Evolutionary conservation across 1,140 invertebrate genomes (phyloP).

Genomic region (Drosophila prosaltans): DNA sequence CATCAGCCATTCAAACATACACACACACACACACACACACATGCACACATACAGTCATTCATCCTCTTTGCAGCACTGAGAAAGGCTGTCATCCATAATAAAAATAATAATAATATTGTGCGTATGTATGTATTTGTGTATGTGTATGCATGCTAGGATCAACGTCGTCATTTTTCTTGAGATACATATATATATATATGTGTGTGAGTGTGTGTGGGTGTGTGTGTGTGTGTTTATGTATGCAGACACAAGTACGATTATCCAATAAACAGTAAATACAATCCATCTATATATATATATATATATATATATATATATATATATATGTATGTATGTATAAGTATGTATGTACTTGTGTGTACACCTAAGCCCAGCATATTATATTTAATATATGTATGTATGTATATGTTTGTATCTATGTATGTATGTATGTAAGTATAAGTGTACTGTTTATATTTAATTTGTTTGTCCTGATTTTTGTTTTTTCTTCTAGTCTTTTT

Average conservation of each 20-base stretch:
- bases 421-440: conserved; percentile 24
- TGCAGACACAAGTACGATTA: no score
- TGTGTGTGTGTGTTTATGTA: no score
- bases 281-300: neutral
- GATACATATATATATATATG: neutral
- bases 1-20: neutral
- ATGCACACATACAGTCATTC: neutral
- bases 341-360: conserved; percentile 13
- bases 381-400: conserved; percentile 21
- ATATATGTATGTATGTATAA: conserved; percentile 13
- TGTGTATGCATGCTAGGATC: neutral
- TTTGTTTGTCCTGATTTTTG: conserved; percentile 18
- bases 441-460: conserved; percentile 7
- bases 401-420: conserved; percentile 27
- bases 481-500: neutral
- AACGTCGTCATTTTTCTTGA: neutral
- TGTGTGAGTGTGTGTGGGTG: no score
- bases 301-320: conserved; percentile 18
- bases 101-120: neutral
- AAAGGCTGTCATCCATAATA: neutral
- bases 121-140: neutral
- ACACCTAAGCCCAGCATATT: neutral
- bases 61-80: neutral
- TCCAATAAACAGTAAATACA: neutral
- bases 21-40: neutral